Evolutionary conservation across 2,888 invertebrate species (phyloP), one percentile per base, ranked within the genome.

Genomic region (Cephus pulcher): DNA sequence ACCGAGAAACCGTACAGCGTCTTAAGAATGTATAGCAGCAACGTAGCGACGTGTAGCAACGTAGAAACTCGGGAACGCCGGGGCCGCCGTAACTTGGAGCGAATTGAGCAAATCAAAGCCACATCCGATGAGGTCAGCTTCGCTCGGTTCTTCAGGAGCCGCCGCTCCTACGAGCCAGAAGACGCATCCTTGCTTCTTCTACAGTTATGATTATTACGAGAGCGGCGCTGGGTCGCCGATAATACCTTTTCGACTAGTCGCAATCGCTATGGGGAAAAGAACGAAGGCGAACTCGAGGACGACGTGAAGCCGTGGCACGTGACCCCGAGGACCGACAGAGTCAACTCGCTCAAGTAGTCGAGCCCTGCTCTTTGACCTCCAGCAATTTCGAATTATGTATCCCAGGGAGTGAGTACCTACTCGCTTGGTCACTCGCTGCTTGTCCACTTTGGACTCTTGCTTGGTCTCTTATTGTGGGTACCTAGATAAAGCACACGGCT

Each of bases 321-420:
- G 90, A 90, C 90, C 90, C 87, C 89, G 81, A 86, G 84, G 86
- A 90, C 87, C 87, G 88, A 83, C 86, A 82, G 86, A 90, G 90
- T 90, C 90, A 90, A 90, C 90, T 90, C 88, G 90, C 90, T 90
- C 88, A 90, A 90, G 90, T 90, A 90, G 90, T 87, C 88, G 88
- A 89, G 88, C 87, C 86, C 88, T 90, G 90, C 90, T 89, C 90
- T 90, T 88, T 90, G 90, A 90, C 90, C 90, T 88, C 85, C 86
- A 87, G 87, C 89, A 90, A 90, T 90, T 90, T 90, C 89, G 88
- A 90, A 90, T 90, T 76, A 76, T 74, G 76, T 76, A 74, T 37
- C 74, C 74, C 74, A 12, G 34, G 32, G 71, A 71, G 71, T 33
- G 71, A 71, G 71, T 34, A 34, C 12, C 32, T 71, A 71, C 71